These are phyloP conservation scores for Hirtodrosophila cameraria DNA, from an alignment of 2,888 invertebrate species.

Conservation along the genomic window DNA sequence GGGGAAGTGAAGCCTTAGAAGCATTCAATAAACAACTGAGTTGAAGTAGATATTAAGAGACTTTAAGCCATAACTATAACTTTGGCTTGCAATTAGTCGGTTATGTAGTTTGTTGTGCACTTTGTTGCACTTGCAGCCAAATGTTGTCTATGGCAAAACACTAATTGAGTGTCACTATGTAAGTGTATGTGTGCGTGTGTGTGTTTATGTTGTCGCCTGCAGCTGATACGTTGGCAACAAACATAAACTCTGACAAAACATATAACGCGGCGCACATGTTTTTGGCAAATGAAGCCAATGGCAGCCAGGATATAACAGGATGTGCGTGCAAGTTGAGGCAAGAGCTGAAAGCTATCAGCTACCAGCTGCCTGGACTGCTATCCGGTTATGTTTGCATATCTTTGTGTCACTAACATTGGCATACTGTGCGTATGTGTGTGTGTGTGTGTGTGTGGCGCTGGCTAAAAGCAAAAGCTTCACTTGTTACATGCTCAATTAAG, in stretches of 20 bases:
- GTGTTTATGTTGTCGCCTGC: constrained; percentile 25
- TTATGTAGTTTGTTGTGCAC: constrained; percentile 31
- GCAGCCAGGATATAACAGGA: constrained; percentile 29
- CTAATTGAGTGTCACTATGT: constrained; percentile 20
- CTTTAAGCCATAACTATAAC: constrained; percentile 30
- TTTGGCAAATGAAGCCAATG: constrained; percentile 51
- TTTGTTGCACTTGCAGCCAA: constrained; percentile 41
- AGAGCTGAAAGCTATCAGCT: constrained; percentile 6
- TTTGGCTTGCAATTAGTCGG: constrained; percentile 43
- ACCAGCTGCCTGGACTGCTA: constrained; percentile 20
- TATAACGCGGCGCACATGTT: constrained; percentile 47
- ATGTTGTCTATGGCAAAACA: constrained; percentile 44
- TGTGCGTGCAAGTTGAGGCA: constrained; percentile 63
- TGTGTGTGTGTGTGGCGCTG: constrained; percentile 22
- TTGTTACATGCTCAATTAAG: constrained; percentile 79
- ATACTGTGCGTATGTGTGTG: constrained; percentile 22
- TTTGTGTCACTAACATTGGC: constrained; percentile 32
- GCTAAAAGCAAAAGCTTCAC: constrained; percentile 65
- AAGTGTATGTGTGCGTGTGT: constrained; percentile 12
- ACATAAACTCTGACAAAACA: constrained; percentile 64
- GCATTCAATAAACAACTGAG: neutral
- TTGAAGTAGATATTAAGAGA: constrained; percentile 9
- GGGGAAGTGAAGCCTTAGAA: neutral
- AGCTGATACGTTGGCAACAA: constrained; percentile 47
- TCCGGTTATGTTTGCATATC: constrained; percentile 55